Evolutionary conservation across 2,113 vertebrate genomes (phyloP), one percentile per base, ranked within the genome.

Genomic region (Microcebus griseorufus): DNA sequence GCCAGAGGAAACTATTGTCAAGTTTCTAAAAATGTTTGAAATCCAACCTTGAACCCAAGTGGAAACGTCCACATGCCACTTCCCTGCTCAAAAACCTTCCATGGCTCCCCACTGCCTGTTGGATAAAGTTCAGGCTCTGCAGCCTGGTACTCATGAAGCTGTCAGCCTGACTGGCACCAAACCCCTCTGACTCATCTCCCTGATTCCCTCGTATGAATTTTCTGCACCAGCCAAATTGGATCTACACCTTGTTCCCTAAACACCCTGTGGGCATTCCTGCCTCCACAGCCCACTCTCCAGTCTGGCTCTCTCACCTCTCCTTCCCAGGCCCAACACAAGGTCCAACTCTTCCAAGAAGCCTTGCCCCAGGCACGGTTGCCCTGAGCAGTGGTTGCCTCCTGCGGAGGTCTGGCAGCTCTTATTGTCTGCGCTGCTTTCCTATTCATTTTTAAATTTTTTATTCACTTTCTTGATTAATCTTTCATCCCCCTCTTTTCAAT

Each of bases 1-100:
- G 76, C 96, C 95, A 96, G 90, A 95, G 95, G 96, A 96, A 98
- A 96, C 76, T 39, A 92, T 75, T 97, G 96, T 97, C 94, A 88
- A 94, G 94, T 78, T 84, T 93, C 93, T 97, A 97, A 97, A 98
- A 97, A 93, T 82, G 93, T 93, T 97, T 93, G 83, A 37, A 20
- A 78, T 82, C 73, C 67, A 97, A 95, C 97, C 97, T 97, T 98
- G 98, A 98, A 93, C 94, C 72, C 91, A 73, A 84, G 94, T 78
- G 73, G 89, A 90, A 96, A 93, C 4, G 11, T 90, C 58, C 83
- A 75, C 89, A 79, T 58, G 93, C 95, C 42, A 76, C 65, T 97
- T 94, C 75, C 90, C 96, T 89, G 48, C 42, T 93, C 89, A 62
- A 13, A 72, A 90, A 22, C 73, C 91, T 93, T 82, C 91, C 23